Percentiles rank a stretch among this genome's conserved stretches.
Conservation (phyloP, 2,888 invertebrate species). For the Chloromyia formosa region DNA sequence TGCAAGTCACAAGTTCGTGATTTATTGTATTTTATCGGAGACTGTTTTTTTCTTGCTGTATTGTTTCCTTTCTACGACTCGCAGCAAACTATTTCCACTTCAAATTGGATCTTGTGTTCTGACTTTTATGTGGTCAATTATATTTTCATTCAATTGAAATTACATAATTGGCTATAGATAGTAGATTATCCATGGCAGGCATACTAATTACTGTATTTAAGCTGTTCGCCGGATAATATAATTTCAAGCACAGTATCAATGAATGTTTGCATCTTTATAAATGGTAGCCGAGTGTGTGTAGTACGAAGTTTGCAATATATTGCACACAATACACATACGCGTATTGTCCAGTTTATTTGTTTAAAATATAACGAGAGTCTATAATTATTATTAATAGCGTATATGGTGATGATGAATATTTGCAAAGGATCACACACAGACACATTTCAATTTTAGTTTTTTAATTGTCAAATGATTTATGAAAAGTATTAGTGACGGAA, state of each 20-base stretch:
- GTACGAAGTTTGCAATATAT: too few relatives aligned
- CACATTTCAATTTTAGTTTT: conserved; percentile 1
- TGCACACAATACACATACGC: too few relatives aligned
- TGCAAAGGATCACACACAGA: conserved; percentile 25
- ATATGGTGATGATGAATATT: conserved; percentile 17
- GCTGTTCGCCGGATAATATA: conserved; percentile 21
- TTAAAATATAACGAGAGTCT: conserved; percentile 2
- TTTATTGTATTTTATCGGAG: conserved; percentile 34
- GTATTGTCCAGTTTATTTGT: background rate
- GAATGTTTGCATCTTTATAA: background rate
- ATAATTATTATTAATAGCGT: background rate
- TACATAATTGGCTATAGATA: conserved; percentile 36
- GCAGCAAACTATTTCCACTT: too few relatives aligned
- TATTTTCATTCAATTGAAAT: conserved; percentile 42
- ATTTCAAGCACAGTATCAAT: conserved; percentile 22
- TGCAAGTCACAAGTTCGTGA: conserved; percentile 40
- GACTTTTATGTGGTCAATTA: conserved; percentile 35
- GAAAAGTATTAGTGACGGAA: too few relatives aligned
- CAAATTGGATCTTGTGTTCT: conserved; percentile 10
- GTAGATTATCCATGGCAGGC: conserved; percentile 29
- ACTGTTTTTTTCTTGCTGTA: background rate
- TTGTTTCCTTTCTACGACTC: too few relatives aligned
- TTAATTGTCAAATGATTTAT: too few relatives aligned
- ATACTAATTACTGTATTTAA: conserved; percentile 40
- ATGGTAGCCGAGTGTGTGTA: too few relatives aligned